Base-by-base conservation (phyloP, 2,113 vertebrate genomes). In the Tachysurus vachellii region DNA sequence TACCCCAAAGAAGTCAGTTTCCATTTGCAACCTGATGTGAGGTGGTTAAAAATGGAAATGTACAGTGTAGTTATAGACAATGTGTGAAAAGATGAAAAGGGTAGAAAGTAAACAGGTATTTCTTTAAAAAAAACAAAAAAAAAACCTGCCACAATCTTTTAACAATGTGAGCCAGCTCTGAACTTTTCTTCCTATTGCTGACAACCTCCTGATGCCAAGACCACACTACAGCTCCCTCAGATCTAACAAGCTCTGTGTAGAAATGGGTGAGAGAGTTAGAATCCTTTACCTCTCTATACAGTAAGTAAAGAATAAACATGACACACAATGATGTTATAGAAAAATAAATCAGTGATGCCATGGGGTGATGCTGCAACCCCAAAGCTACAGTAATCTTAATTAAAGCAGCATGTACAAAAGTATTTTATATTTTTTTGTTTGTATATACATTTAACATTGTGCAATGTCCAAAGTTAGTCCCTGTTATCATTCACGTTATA, bases 171-270 rank as follows among this genome's bases (percentile, higher is more conserved):
- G 80, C 61, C 82, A 88, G 54, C 5, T 71, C 36, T 79, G 36
- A 75, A 77, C 80, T 73, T 77, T 82, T 80, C 82, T 84, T 79
- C 50, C 88, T 21, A 76, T 53, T 36, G 19, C 77, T 64, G 84
- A 88, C 80, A 61, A 85, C 1, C 36, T 19, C 31, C 53, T 84
- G 81, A 84, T 76, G 76, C 86, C 83, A 89, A 75, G n/a, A 42
- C 36, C 44, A 28, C 31, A 47, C 54, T 70, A 79, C 54, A 79
- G 62, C 61, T 42, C 23, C 57, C 50, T 71, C 50, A 54, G 56
- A 61, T 47, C 59, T 87, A 59, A 79, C 62, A 79, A 44, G 54
- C 82, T 81, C 82, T 75, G 47, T 73, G 70, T 62, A 44, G 59
- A 80, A 42, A 3, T 21, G 13, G 17, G 12, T 75, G n/a, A 17